Evolutionary conservation across 1,140 invertebrate genomes (phyloP).

Genomic region (Coelopa frigida): DNA sequence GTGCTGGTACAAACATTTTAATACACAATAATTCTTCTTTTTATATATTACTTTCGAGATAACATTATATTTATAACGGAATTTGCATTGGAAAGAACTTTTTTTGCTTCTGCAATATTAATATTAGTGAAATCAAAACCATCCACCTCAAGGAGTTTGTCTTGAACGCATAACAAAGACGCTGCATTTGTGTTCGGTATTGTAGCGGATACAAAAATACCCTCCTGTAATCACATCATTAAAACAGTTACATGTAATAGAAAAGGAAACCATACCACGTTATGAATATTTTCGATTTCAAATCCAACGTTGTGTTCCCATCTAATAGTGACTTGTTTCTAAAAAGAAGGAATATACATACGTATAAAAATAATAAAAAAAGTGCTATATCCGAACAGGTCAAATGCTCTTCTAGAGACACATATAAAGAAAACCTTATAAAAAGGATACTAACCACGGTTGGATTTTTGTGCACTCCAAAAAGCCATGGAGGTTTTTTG

Average conservation of each 20-base stretch:
- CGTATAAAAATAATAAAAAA: background rate
- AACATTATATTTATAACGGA: slow-evolving; percentile 51
- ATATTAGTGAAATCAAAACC: slow-evolving; percentile 55
- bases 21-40: background rate
- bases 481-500: slow-evolving; percentile 49
- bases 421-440: background rate
- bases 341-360: slow-evolving; percentile 9
- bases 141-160: slow-evolving; percentile 56
- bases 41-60: slow-evolving; percentile 32
- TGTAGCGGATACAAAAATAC: slow-evolving; percentile 53
- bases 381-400: background rate
- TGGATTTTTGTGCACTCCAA: slow-evolving; percentile 55
- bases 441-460: slow-evolving; percentile 46
- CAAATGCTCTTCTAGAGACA: background rate
- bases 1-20: background rate
- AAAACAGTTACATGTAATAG: background rate
- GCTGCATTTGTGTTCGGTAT: slow-evolving; percentile 50
- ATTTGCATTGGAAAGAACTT: slow-evolving; percentile 48
- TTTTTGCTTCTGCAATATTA: slow-evolving; percentile 49
- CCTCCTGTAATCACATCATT: slow-evolving; percentile 38
- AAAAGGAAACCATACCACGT: slow-evolving; percentile 20
- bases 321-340: slow-evolving; percentile 36
- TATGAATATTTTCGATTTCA: slow-evolving; percentile 30
- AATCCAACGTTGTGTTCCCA: slow-evolving; percentile 32
- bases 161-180: slow-evolving; percentile 49